Percentiles rank a stretch among this genome's conserved stretches.
These are phyloP conservation scores for Silurus asotus DNA, from an alignment of 2,113 vertebrate species.

Conservation along the genomic window DNA sequence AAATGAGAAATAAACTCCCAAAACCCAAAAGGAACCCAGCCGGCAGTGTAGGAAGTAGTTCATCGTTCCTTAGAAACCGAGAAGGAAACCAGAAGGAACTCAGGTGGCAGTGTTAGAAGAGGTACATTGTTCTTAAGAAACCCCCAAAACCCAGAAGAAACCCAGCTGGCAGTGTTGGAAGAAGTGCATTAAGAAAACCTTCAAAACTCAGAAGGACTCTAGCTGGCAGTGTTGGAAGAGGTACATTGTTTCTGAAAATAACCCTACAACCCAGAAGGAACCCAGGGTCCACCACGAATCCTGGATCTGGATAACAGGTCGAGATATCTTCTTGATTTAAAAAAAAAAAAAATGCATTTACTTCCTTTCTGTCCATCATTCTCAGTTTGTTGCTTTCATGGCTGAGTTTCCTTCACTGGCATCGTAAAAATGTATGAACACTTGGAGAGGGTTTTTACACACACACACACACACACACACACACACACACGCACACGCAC, in stretches of 20 bases:
- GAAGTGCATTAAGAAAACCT: no score
- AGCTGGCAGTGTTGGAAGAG: no score
- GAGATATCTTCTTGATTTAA: neutral
- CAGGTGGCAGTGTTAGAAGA: no score
- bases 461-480: neutral
- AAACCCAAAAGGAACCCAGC: no score
- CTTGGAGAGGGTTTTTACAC: constrained; percentile 54
- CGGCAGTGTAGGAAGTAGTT: no score
- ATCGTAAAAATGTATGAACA: constrained; percentile 64
- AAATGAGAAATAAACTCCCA: no score
- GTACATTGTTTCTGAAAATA: neutral
- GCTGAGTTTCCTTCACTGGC: constrained; percentile 57
- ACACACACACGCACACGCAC: neutral
- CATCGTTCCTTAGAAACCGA: no score
- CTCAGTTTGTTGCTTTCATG: constrained; percentile 50
- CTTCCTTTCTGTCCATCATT: constrained; percentile 62
- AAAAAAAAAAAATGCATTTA: constrained; percentile 46
- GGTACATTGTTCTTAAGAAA: neutral
- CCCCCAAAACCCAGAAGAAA: neutral
- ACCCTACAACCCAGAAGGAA: no score
- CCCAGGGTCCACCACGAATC: neutral
- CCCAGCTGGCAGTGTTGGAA: neutral
- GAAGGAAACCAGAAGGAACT: no score
- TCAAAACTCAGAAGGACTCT: no score
- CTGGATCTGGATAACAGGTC: neutral